Conservation (phyloP, 2,797 vertebrate species). For the Pteronotus mesoamericanus region DNA sequence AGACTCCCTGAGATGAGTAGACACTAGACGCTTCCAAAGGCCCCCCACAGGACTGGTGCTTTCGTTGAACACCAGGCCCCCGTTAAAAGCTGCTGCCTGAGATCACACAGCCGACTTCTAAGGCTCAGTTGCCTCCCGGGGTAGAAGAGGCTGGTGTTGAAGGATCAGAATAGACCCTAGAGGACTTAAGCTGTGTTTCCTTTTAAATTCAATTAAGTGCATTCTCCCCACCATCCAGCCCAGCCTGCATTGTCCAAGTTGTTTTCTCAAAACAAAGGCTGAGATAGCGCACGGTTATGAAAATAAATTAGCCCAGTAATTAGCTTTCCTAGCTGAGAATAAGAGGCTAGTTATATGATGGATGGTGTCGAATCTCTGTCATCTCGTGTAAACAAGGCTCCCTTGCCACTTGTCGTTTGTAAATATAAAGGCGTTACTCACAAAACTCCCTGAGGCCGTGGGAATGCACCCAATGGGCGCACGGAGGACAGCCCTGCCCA, state of each 20-base stretch:
- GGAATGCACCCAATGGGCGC: not conserved
- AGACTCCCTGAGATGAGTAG: not conserved
- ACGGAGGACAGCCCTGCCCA: not conserved
- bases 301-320: not conserved
- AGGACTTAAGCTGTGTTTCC: constrained; percentile 17
- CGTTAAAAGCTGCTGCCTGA: constrained; percentile 15
- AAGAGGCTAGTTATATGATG: not conserved
- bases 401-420: not conserved
- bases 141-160: not conserved
- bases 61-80: not conserved
- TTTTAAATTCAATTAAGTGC: not conserved
- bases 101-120: not conserved
- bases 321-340: not conserved
- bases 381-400: not conserved
- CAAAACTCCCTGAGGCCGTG: not conserved
- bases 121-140: not conserved
- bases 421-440: not conserved
- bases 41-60: not conserved
- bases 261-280: not conserved
- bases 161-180: not conserved
- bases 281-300: not conserved
- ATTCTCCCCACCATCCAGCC: not conserved
- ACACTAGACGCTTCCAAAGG: not conserved
- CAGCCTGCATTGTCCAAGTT: not conserved
- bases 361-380: not conserved